These are phyloP conservation scores for Hartigia nigra DNA, from an alignment of 2,888 invertebrate genomes.

Conservation along the genomic window DNA sequence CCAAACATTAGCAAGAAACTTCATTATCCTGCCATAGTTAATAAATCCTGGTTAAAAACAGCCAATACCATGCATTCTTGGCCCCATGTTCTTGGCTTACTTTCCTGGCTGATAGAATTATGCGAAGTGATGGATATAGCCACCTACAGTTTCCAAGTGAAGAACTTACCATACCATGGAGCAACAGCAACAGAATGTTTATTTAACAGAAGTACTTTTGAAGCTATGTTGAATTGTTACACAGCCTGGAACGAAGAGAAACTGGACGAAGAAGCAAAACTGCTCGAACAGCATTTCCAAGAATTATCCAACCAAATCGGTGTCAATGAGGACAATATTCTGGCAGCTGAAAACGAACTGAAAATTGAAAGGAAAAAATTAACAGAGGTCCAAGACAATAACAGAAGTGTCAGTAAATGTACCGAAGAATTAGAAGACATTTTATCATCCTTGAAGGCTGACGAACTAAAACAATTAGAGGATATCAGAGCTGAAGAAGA, in stretches of 20 bases:
- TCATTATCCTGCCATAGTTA: slow-evolving; percentile 69
- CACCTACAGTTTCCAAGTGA: slow-evolving; percentile 40
- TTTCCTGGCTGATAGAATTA: slow-evolving; percentile 69
- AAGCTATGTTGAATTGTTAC: slow-evolving; percentile 47
- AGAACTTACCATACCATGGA: slow-evolving; percentile 48
- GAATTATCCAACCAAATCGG: slow-evolving; percentile 44
- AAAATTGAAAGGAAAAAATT: slow-evolving; percentile 32
- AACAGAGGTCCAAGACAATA: slow-evolving; percentile 29
- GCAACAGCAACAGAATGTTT: slow-evolving; percentile 33
- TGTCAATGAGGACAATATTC: slow-evolving; percentile 36
- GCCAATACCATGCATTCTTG: slow-evolving; percentile 72
- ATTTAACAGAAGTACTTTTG: slow-evolving; percentile 33
- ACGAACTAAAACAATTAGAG: slow-evolving; percentile 32
- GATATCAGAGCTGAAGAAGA: slow-evolving; percentile 35
- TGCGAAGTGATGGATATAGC: slow-evolving; percentile 62
- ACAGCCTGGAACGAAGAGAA: slow-evolving; percentile 55
- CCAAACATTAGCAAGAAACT: slow-evolving; percentile 69
- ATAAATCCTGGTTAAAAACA: slow-evolving; percentile 72
- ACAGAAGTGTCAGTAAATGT: slow-evolving; percentile 30
- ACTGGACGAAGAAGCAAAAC: slow-evolving; percentile 45
- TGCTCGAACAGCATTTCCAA: slow-evolving; percentile 45
- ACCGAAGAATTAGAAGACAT: slow-evolving; percentile 28
- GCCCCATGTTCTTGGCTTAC: slow-evolving; percentile 70
- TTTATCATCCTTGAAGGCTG: slow-evolving; percentile 30
- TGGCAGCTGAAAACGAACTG: slow-evolving; percentile 29